Evolutionary conservation across 2,113 vertebrate species (phyloP).

Genomic region (Phaethon lepturus): DNA sequence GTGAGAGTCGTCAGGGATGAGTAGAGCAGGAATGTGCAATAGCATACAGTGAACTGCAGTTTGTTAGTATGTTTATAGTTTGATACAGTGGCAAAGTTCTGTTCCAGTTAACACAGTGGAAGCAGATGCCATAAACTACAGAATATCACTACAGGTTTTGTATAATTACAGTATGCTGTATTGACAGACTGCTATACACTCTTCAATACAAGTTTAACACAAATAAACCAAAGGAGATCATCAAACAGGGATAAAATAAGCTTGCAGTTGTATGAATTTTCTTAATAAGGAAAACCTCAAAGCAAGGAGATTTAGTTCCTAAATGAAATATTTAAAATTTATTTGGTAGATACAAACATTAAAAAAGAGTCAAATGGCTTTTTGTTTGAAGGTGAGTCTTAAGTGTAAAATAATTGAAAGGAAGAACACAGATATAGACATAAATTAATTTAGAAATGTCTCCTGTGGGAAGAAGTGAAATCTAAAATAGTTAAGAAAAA

Average conservation of each 20-base stretch:
- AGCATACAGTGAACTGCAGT: neutral
- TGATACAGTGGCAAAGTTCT: neutral
- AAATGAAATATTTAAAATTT: neutral
- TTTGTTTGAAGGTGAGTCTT: neutral
- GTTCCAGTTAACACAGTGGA: neutral
- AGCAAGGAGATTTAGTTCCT: neutral
- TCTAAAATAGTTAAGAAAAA: neutral
- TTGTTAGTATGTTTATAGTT: neutral
- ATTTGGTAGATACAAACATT: neutral
- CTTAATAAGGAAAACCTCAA: neutral
- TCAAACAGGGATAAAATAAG: neutral
- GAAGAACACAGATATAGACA: neutral
- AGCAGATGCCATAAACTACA: neutral
- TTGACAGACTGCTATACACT: neutral
- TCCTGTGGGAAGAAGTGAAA: neutral
- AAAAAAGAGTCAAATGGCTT: neutral
- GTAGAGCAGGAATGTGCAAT: neutral
- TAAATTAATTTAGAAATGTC: neutral
- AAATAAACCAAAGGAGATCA: neutral
- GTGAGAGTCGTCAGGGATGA: neutral
- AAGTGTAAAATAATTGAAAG: neutral
- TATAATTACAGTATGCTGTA: neutral
- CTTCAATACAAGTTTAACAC: neutral
- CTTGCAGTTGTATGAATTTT: neutral
- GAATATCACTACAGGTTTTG: neutral